Conservation (phyloP, 64 coral and sea anemone genomes). For the Acropora tenuis region DNA sequence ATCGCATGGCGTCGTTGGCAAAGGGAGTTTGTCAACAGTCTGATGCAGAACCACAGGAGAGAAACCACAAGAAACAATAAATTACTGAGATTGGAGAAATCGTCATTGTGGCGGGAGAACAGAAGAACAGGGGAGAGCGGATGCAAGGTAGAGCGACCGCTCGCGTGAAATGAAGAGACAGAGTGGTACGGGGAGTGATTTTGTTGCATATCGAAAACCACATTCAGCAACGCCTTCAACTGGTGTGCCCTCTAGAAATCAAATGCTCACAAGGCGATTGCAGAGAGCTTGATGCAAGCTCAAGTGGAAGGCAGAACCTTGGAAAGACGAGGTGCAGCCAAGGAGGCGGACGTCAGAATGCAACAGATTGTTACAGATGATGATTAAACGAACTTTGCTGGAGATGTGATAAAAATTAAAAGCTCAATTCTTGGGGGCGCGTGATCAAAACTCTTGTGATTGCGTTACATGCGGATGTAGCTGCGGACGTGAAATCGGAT, state of each 20-base stretch:
- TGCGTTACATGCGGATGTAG: neutral
- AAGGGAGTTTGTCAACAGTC: slow-evolving; percentile 69
- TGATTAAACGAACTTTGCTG: neutral
- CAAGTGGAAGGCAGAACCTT: slow-evolving; percentile 11
- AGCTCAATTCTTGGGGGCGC: neutral
- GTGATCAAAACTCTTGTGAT: neutral
- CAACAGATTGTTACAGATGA: neutral
- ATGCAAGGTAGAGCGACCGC: slow-evolving; percentile 64
- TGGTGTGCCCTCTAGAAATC: slow-evolving; percentile 60
- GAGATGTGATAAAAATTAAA: neutral
- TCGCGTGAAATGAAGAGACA: slow-evolving; percentile 59
- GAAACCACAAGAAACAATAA: slow-evolving; percentile 33
- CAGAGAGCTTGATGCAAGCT: slow-evolving; percentile 1
- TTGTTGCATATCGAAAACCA: slow-evolving; percentile 40
- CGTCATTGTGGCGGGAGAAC: slow-evolving; percentile 61
- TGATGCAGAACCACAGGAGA: slow-evolving; percentile 74
- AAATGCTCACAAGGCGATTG: slow-evolving; percentile 14
- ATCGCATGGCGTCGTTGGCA: slow-evolving; percentile 63
- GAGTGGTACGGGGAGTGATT: slow-evolving; percentile 58
- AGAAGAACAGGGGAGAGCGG: slow-evolving; percentile 81
- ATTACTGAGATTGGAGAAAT: slow-evolving; percentile 64
- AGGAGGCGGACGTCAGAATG: slow-evolving; percentile 4
- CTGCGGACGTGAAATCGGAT: neutral
- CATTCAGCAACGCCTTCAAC: slow-evolving; percentile 41
- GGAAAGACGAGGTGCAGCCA: neutral